Evolutionary conservation across 2,797 vertebrate species (phyloP), one percentile per base, ranked within the genome.

Genomic region (Tapera naevia): DNA sequence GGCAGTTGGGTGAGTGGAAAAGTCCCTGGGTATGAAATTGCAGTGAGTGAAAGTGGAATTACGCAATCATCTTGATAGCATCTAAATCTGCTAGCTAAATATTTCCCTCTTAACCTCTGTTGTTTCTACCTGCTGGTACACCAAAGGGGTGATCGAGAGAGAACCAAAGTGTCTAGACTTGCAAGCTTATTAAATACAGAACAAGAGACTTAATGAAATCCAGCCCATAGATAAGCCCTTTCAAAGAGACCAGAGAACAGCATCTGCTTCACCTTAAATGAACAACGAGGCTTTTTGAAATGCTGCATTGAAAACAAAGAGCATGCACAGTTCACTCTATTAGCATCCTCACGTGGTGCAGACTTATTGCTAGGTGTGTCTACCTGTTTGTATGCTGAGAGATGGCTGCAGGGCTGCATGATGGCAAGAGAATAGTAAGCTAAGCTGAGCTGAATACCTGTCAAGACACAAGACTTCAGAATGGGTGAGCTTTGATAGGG

Each of bases 151-250:
- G 93, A 90, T 94, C 90, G 86, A 91, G 73, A 39, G 69, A 92
- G 84, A 94, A 94, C 74, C 78, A 37, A 94, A 94, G 89, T 96
- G 95, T 96, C 96, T 97, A 93, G 96, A 97, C 95, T 96, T 96
- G 94, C 80, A 96, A 87, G 75, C 71, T 96, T 96, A 95, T 90
- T 96, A 96, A 96, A 91, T 62, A 57, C 84, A 88, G 95, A 89
- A 76, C 88, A 91, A 97, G 94, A 87, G 61, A 80, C 74, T 94
- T 95, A 96, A 96, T 90, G 90, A 96, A 97, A 96, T 94, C 96
- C 93, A 94, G 86, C 83, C 80, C 19, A 5, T 78, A 96, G 95
- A 97, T 97, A 96, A 96, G 83, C 74, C 14, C 11, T 83, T 96
- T 91, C 94, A 95, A 95, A 95, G 91, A 92, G 93, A 93, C 88